phyloP scores from a whole-genome alignment of 2,888 invertebrate genomes.

The Orchesellides sinensis region DNA sequence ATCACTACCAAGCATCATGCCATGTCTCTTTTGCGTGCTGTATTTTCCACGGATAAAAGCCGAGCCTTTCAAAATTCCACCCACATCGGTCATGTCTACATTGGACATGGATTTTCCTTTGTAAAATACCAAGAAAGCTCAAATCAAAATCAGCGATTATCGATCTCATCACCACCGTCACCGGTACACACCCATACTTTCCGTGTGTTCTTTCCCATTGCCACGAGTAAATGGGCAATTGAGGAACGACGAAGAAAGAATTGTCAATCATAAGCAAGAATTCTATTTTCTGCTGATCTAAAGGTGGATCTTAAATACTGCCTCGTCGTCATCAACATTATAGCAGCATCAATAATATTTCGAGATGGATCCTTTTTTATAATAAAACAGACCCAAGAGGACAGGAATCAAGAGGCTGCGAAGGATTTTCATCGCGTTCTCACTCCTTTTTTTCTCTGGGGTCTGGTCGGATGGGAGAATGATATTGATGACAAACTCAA shows the following conservation, averaged over 20 bases:
- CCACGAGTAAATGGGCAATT: neutral
- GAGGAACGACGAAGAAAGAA: constrained; percentile 16
- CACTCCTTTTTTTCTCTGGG: neutral
- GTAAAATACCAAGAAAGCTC: constrained; percentile 18
- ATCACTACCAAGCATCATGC: neutral
- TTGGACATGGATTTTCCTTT: constrained; percentile 19
- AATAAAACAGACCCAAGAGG: constrained; percentile 8
- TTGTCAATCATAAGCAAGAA: neutral
- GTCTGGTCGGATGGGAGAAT: constrained; percentile 20
- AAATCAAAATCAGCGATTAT: constrained; percentile 12
- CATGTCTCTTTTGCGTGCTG: neutral
- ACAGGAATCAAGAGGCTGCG: constrained; percentile 28
- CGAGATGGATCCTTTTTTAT: neutral
- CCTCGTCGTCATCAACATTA: constrained; percentile 1
- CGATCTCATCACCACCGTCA: too few relatives aligned
- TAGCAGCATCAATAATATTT: neutral
- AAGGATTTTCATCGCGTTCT: constrained; percentile 24
- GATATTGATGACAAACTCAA: constrained; percentile 50
- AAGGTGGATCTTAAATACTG: constrained; percentile 16
- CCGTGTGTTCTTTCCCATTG: neutral
- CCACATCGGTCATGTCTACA: constrained; percentile 43
- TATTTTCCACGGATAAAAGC: neutral
- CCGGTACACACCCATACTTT: neutral
- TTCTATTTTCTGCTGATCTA: constrained; percentile 3
- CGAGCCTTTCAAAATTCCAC: constrained; percentile 47